Conservation (phyloP, 2,113 vertebrate species). For the Camelus bactrianus region DNA sequence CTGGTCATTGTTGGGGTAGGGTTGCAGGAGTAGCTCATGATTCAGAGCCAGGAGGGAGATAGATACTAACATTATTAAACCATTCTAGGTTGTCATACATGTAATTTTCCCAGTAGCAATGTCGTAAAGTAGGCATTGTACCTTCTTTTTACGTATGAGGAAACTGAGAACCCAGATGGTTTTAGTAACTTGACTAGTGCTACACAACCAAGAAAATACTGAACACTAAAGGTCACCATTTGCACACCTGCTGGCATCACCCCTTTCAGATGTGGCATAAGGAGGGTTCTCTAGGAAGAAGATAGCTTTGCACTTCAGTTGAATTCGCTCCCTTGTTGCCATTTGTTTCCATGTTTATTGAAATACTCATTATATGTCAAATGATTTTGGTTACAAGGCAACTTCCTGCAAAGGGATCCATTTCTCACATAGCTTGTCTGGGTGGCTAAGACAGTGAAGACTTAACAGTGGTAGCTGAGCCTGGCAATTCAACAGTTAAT, state of each 20-base stretch:
- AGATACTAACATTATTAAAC: neutral
- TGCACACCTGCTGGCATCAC: neutral
- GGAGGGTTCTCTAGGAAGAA: neutral
- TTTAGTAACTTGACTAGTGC: neutral
- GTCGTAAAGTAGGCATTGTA: neutral
- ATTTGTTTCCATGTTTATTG: neutral
- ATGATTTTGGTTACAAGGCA: neutral
- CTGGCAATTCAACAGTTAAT: conserved; percentile 55
- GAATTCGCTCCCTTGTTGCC: neutral
- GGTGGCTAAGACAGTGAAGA: neutral
- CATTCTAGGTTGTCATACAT: neutral
- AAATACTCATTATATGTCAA: neutral
- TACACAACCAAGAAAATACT: neutral
- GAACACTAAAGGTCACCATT: neutral
- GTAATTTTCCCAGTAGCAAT: neutral
- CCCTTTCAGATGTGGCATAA: neutral
- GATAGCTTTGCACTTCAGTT: neutral
- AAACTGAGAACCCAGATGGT: neutral
- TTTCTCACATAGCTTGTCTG: neutral
- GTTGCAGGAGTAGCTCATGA: neutral
- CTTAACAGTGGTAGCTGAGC: neutral
- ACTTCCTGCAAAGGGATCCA: neutral
- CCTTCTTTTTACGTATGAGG: neutral
- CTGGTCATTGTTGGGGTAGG: neutral
- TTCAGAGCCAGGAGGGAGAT: neutral